phyloP scores from a whole-genome alignment of 2,113 vertebrate species.

The Platysternon megacephalum region DNA sequence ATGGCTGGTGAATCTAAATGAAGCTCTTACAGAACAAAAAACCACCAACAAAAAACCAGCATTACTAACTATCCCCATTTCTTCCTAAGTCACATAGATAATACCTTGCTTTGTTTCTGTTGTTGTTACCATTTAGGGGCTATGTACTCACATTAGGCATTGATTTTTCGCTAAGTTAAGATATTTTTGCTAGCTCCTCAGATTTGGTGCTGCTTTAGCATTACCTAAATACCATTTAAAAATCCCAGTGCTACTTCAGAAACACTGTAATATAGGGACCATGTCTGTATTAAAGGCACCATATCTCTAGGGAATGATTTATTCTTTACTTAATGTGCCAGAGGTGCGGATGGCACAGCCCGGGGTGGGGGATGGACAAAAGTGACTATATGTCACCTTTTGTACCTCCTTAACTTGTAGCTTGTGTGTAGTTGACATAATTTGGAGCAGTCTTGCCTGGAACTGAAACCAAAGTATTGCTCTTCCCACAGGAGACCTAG shows the following conservation, averaged over 20 bases:
- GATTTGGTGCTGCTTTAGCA: background rate
- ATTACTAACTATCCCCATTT: background rate
- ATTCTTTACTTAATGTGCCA: background rate
- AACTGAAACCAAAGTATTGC: background rate
- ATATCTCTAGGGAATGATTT: background rate
- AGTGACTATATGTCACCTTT: background rate
- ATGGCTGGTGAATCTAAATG: constrained; percentile 11
- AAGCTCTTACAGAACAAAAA: background rate
- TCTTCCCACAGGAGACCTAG: background rate
- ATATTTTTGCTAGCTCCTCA: background rate
- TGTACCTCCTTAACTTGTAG: background rate
- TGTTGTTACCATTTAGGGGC: background rate
- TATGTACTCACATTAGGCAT: background rate
- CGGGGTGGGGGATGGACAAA: background rate
- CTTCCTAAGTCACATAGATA: background rate
- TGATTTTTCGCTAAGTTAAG: background rate
- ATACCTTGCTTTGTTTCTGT: background rate
- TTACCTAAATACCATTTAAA: background rate
- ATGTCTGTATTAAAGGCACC: accelerated
- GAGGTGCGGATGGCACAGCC: background rate
- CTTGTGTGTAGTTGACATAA: background rate
- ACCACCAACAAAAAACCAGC: background rate
- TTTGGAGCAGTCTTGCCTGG: background rate
- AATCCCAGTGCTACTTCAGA: background rate
- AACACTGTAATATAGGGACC: background rate